Evolutionary conservation across 92 coral and sea anemone species (phyloP).

Genomic region (Epizoanthus scotinus): DNA sequence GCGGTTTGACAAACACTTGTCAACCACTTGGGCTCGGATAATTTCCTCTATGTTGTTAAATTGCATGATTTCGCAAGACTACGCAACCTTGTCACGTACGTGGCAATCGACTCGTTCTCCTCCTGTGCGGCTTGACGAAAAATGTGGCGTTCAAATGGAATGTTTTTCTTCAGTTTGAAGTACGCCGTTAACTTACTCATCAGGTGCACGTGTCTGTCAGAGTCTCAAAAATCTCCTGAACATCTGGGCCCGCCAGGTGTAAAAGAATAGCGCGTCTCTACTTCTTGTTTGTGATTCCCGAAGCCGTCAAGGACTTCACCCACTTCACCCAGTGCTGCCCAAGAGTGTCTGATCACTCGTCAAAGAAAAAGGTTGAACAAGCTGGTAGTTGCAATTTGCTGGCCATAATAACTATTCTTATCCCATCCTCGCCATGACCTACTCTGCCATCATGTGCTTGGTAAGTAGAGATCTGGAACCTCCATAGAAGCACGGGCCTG

Average conservation of each 20-base stretch:
- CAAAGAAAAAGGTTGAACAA: slow-evolving; percentile 16
- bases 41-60: slow-evolving; percentile 32
- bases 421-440: too few species aligned
- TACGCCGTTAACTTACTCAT: slow-evolving; percentile 49
- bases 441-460: too few species aligned
- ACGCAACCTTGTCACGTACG: slow-evolving; percentile 43
- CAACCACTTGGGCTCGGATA: slow-evolving; percentile 55
- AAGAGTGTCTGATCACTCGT: slow-evolving; percentile 22
- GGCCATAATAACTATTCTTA: not conserved
- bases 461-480: too few species aligned
- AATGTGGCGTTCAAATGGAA: slow-evolving; percentile 43
- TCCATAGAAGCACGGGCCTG: too few species aligned
- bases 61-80: slow-evolving; percentile 36
- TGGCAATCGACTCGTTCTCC: slow-evolving; percentile 39
- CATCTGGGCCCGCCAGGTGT: slow-evolving; percentile 55
- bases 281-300: slow-evolving; percentile 53
- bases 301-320: slow-evolving; percentile 53
- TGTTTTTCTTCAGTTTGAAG: slow-evolving; percentile 51
- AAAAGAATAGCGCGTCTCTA: slow-evolving; percentile 50
- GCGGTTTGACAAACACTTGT: slow-evolving; percentile 43
- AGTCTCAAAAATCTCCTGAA: slow-evolving; percentile 56
- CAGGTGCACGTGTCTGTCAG: slow-evolving; percentile 54
- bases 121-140: slow-evolving; percentile 45
- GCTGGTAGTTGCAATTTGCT: too few species aligned
- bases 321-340: slow-evolving; percentile 38